Evolutionary conservation across 2,797 vertebrate genomes (phyloP), one percentile per base, ranked within the genome.

Genomic region (Neostethus bicornis): DNA sequence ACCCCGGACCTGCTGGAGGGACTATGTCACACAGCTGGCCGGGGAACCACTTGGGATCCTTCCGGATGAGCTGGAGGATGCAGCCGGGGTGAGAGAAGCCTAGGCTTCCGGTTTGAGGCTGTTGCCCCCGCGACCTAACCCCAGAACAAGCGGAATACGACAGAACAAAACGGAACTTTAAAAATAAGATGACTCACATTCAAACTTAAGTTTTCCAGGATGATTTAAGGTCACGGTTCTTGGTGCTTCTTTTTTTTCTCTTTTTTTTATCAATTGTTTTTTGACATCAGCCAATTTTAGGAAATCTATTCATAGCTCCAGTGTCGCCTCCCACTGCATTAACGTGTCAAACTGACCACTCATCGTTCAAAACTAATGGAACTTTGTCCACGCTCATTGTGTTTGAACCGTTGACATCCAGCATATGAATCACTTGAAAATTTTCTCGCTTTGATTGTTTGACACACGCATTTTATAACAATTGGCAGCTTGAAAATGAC

Each of bases 301-400:
- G 47, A 48, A 49, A 58, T 70, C 19, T 52, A 29, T 42, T 12
- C 32, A 59, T 41, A 46, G 51, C 29, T 23, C 28, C 4, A 1
- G 44, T 16, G 24, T 32, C 51, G 2, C 52, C 53, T 67, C 54
- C 75, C 62, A 48, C n/a, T 77, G 64, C 83, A 89, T 90, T 91
- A 90, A 81, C 56, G 73, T 76, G 81, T 91, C 87, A 80, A 16
- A 32, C 55, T 51, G 55, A 76, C 74, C 28, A 47, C 67, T 61
- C 37, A 8, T 43, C 61, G 51, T 38, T 83, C 63, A 73, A 1
- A 29, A 32, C 21, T 70, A 86, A 83, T 84, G 71, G 75, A 66
- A 75, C 58, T 47, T 38, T 63, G 67, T 57, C 52, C 55, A 3
- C 3, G 12, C 38, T 21, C 56, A 58, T 75, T 79, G 56, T 83